Evolutionary conservation across 2,113 vertebrate species (phyloP).

Genomic region (Rafetus swinhoei): DNA sequence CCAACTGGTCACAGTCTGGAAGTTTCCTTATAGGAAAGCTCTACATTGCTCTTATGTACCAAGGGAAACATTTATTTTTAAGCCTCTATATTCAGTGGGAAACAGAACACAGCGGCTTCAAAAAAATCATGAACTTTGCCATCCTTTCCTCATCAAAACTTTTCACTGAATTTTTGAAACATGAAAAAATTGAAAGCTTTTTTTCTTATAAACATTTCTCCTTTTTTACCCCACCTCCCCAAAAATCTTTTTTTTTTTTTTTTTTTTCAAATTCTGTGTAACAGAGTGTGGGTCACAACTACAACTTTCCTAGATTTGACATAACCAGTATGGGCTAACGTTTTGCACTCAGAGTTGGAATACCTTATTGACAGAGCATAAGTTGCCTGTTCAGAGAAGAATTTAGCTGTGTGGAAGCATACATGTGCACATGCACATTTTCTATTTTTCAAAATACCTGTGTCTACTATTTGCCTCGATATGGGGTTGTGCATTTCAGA

Average conservation of each 20-base stretch:
- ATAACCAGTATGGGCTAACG: not conserved
- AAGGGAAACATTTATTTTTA: not conserved
- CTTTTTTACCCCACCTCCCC: not conserved
- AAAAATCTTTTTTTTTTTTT: not conserved
- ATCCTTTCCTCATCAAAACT: not conserved
- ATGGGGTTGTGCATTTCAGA: not conserved
- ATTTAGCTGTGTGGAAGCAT: not conserved
- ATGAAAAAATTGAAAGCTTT: not conserved
- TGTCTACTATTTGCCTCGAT: not conserved
- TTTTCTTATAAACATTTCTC: not conserved
- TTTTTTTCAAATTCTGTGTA: not conserved
- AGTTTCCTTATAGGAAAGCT: not conserved
- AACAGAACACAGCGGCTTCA: not conserved
- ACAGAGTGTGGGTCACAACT: not conserved
- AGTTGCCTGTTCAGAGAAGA: not conserved
- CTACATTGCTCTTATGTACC: not conserved
- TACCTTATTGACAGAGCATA: not conserved
- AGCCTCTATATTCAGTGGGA: not conserved
- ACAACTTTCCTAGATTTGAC: not conserved
- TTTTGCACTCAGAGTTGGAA: not conserved
- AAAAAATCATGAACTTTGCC: not conserved
- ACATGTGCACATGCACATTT: fast-evolving
- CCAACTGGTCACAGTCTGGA: not conserved
- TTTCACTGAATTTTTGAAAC: not conserved
- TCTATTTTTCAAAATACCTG: not conserved